A percentile compares a stretch with the other conserved stretches of the same genome.
phyloP scores from a whole-genome alignment of 2,797 vertebrate genomes.

The Sorex maritimensis region DNA sequence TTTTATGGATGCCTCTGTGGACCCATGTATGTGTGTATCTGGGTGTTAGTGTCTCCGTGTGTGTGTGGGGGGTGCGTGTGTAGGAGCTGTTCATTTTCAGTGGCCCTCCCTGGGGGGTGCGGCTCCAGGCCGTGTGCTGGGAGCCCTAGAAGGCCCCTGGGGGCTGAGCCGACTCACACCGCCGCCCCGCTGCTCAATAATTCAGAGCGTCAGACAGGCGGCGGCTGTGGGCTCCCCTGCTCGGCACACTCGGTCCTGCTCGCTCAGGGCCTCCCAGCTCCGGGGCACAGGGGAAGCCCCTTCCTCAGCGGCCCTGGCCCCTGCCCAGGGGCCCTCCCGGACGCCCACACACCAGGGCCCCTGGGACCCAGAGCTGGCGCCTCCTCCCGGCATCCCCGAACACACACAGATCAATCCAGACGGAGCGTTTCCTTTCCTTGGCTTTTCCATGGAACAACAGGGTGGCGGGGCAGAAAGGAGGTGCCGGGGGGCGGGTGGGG shows the following conservation, averaged over 20 bases:
- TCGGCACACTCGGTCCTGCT: background rate
- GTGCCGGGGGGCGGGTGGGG: background rate
- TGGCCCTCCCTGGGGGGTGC: conserved; percentile 51
- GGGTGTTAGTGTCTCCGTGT: no score
- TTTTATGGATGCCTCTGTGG: no score
- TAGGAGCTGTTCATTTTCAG: background rate
- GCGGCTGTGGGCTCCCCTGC: background rate
- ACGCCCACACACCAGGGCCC: background rate
- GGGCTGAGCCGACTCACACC: conserved; percentile 17
- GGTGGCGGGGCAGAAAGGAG: background rate
- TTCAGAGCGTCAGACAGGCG: background rate
- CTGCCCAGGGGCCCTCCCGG: background rate
- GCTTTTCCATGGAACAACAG: background rate
- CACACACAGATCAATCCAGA: background rate
- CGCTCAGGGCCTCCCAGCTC: background rate
- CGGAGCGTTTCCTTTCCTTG: background rate
- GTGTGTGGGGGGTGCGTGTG: no score
- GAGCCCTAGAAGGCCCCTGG: conserved; percentile 26
- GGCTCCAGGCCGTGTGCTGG: conserved; percentile 46
- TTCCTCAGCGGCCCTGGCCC: background rate
- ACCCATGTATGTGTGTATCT: no score
- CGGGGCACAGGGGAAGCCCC: background rate
- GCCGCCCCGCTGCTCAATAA: conserved; percentile 40
- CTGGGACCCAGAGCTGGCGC: background rate
- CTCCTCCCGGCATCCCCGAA: background rate